Conservation (phyloP, 2,888 invertebrate genomes). For the Ypsolopha scabrella region DNA sequence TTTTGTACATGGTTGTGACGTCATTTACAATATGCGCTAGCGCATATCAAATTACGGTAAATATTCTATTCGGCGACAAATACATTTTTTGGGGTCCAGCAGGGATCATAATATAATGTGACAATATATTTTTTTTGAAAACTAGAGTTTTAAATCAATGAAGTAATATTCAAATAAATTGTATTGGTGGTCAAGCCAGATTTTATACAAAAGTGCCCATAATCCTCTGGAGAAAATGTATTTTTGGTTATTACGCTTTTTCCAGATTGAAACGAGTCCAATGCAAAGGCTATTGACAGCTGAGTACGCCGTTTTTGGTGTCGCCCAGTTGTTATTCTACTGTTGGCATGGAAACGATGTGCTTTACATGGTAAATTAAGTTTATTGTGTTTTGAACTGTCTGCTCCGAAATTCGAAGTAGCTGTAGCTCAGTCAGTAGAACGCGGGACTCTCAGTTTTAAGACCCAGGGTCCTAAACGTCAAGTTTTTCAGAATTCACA, state of each 20-base stretch:
- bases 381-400: neutral
- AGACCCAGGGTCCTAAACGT: too few species aligned
- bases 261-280: neutral
- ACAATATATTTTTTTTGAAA: neutral
- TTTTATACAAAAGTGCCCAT: too few species aligned
- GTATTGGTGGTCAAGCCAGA: neutral
- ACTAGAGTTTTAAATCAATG: neutral
- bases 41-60: neutral
- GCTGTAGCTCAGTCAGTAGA: neutral
- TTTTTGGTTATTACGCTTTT: neutral
- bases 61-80: neutral
- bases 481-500: too few species aligned
- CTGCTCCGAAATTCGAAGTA: neutral
- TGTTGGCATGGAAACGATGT: constrained; percentile 1
- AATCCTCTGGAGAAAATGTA: too few species aligned
- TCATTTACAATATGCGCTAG: neutral
- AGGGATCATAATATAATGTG: neutral
- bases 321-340: neutral
- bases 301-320: neutral
- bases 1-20: neutral
- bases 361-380: neutral
- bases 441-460: neutral
- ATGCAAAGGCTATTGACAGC: neutral
- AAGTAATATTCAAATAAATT: neutral
- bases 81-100: neutral